These are phyloP conservation scores for Xiphophorus hellerii DNA, from an alignment of 2,113 vertebrate species.

Conservation along the genomic window DNA sequence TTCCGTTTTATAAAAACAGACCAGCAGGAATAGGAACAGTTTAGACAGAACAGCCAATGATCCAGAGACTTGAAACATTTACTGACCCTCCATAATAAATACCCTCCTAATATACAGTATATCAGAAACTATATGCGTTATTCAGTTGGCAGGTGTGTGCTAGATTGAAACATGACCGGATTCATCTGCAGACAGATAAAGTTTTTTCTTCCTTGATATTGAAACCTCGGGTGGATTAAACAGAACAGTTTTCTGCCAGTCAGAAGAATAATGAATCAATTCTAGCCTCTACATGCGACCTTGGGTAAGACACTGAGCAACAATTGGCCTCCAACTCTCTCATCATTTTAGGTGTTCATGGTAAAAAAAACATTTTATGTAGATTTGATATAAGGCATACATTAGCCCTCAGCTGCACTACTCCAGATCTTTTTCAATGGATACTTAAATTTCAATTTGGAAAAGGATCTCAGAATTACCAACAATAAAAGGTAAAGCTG, in stretches of 20 bases:
- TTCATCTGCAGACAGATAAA: not conserved
- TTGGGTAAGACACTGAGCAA: too few species aligned
- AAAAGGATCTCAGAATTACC: too few species aligned
- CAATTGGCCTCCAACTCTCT: too few species aligned
- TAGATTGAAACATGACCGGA: not conserved
- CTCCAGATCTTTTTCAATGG: too few species aligned
- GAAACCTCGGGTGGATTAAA: not conserved
- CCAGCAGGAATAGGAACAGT: not conserved
- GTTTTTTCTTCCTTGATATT: not conserved
- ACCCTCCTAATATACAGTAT: not conserved
- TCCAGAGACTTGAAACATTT: not conserved
- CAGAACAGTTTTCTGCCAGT: not conserved
- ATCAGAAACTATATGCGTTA: not conserved
- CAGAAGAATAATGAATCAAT: not conserved
- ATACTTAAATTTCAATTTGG: too few species aligned
- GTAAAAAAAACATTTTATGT: too few species aligned
- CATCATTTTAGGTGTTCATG: too few species aligned
- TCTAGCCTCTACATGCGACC: not conserved
- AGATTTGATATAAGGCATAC: too few species aligned
- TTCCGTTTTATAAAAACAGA: not conserved
- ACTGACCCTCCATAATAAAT: not conserved
- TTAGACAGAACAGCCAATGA: not conserved
- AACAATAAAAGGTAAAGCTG: too few species aligned
- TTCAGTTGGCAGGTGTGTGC: not conserved
- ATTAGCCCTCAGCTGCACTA: too few species aligned